phyloP scores from a whole-genome alignment of 2,113 vertebrate species.

The Atlantisia rogersi region DNA sequence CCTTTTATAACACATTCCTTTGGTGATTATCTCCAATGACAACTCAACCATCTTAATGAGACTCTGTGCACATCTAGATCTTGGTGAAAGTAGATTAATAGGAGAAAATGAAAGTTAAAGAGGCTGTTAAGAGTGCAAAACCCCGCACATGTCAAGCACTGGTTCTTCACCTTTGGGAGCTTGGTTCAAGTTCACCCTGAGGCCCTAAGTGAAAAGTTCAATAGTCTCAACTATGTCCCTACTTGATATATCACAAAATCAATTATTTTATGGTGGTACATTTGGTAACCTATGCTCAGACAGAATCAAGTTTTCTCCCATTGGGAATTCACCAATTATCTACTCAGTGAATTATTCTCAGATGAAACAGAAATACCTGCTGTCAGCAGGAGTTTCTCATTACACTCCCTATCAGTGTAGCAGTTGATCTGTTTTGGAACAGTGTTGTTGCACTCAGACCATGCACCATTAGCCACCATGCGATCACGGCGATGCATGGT shows the following conservation, averaged over 20 bases:
- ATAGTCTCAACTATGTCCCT: conserved; percentile 67
- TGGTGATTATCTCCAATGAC: conserved; percentile 80
- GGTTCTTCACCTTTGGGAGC: conserved; percentile 78
- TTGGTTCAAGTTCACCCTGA: conserved; percentile 77
- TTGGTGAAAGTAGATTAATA: conserved; percentile 78
- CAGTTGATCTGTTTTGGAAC: neutral
- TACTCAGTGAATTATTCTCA: conserved; percentile 76
- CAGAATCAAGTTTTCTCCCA: conserved; percentile 75
- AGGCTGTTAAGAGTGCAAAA: conserved; percentile 69
- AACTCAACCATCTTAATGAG: conserved; percentile 80
- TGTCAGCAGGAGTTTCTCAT: conserved; percentile 69
- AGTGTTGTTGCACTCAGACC: conserved; percentile 17
- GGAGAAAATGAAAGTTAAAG: conserved; percentile 78
- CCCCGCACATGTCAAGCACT: conserved; percentile 59
- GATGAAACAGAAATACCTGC: conserved; percentile 73
- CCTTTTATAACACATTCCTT: conserved; percentile 75
- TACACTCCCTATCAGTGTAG: conserved; percentile 27
- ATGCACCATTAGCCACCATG: conserved; percentile 18
- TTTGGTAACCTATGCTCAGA: conserved; percentile 79
- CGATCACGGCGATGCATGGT: conserved; percentile 2
- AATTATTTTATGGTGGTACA: conserved; percentile 80
- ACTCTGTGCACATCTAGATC: conserved; percentile 70
- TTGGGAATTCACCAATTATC: conserved; percentile 79
- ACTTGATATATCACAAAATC: conserved; percentile 81
- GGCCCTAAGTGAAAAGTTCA: conserved; percentile 81